Percentiles rank a stretch among this genome's conserved stretches.
phyloP scores from a whole-genome alignment of 2,888 invertebrate genomes.

The Drosophila dives region DNA sequence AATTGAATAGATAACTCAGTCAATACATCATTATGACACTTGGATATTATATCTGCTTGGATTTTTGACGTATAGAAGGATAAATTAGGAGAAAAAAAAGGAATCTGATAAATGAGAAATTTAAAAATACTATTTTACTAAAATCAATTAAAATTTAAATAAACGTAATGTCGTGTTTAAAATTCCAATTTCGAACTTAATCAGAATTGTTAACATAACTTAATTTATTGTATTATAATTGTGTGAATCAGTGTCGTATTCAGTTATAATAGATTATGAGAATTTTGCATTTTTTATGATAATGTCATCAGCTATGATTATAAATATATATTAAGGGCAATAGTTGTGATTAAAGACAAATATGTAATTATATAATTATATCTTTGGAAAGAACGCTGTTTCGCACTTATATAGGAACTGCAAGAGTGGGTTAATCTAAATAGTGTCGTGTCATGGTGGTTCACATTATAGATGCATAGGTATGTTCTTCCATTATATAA shows the following conservation, averaged over 20 bases:
- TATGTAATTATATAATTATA: not conserved
- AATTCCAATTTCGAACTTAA: not conserved
- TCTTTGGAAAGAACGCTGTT: not conserved
- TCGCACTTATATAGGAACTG: not conserved
- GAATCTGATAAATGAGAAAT: no score
- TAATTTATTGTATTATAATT: not conserved
- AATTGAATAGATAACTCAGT: conserved; percentile 17
- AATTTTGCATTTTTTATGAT: not conserved
- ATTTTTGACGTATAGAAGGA: not conserved
- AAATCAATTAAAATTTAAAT: not conserved
- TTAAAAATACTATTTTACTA: rapidly evolving
- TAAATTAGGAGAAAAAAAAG: not conserved
- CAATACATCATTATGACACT: conserved; percentile 2
- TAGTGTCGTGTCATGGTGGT: not conserved
- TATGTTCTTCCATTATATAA: conserved; percentile 9
- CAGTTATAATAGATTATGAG: not conserved
- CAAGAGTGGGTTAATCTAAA: not conserved
- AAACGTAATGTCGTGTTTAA: not conserved
- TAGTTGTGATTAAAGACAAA: not conserved
- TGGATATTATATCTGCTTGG: not conserved
- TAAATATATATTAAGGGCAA: not conserved
- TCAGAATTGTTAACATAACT: not conserved
- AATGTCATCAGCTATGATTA: not conserved
- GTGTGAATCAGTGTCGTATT: not conserved
- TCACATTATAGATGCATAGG: not conserved